Evolutionary conservation across 2,888 invertebrate genomes (phyloP), one percentile per base, ranked within the genome.

Genomic region (Agrochola macilenta): DNA sequence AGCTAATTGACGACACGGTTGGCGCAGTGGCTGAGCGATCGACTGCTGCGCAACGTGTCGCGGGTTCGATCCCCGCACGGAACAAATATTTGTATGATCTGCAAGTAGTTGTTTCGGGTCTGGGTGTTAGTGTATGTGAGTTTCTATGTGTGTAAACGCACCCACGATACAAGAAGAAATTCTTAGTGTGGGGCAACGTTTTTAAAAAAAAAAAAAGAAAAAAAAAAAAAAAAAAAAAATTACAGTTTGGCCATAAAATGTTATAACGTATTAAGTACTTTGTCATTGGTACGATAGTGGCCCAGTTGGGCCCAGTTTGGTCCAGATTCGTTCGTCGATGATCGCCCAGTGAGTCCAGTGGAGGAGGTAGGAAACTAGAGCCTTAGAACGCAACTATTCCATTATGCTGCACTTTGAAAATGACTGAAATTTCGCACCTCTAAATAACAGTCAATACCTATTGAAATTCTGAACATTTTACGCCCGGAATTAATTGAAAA

Each of bases 371-470:
- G 17, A 60, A 61, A 46, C 57, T 35, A 23, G 30, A 20, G 5
- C 23, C 57, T 23, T 54, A 46, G 46, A 65, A 60, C n/a, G 20
- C 26, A 26, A 58, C 11, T 65, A 49, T 54, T 69, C 26, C n/a
- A 58, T 39, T 60, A 69, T 3, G 23, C 43, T 58, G 43, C 49
- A 46, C 8, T 74, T 68, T 58, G 57, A 58, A 46, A 81, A n/a
- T 23, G 23, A 35, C 39, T 63, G 30, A 75, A 58, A 52, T 66
- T 65, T 65, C 7, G 11, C 26, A 46, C 11, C 43, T 57, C 43
- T 23, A 57, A 26, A 9, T 63, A 68, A 30, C 1, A 65, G 35
- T 65, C n/a, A 39, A 46, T 39, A 35, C 3, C 0, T 17, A 73
- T 68, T 73, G 17, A 63, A 57, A 68, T 57, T 57, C 5, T n/a